A percentile compares a stretch with the other conserved stretches of the same genome.
Conservation (phyloP, 2,888 invertebrate species). For the Tenthredo notha region DNA sequence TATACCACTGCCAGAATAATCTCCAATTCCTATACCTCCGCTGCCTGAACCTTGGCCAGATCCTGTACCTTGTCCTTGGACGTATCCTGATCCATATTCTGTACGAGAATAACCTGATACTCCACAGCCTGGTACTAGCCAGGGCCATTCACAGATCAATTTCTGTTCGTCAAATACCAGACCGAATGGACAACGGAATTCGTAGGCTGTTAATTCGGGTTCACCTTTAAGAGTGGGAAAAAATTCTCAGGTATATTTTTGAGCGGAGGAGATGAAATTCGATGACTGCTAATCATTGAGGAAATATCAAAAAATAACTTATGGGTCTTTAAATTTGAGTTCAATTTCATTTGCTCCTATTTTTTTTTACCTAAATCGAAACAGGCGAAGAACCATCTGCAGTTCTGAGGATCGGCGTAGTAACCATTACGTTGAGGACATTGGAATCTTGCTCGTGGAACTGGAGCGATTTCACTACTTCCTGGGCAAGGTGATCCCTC, state of each 20-base stretch:
- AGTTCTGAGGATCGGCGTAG: slow-evolving; percentile 90
- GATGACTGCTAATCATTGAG: not conserved
- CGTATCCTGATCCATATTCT: slow-evolving; percentile 80
- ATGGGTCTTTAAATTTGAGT: not conserved
- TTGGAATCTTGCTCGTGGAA: slow-evolving; percentile 84
- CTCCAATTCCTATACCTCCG: not conserved
- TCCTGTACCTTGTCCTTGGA: slow-evolving; percentile 78
- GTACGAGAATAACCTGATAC: slow-evolving; percentile 77
- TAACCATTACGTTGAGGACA: slow-evolving; percentile 87
- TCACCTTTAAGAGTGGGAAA: slow-evolving; percentile 67
- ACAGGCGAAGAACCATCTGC: slow-evolving; percentile 92
- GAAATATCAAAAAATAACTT: not conserved
- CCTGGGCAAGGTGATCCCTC: slow-evolving; percentile 88
- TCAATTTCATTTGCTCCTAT: too few species aligned
- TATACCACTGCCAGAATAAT: not conserved
- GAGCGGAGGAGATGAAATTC: not conserved
- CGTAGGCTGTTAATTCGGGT: slow-evolving; percentile 83
- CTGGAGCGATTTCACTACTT: slow-evolving; percentile 89
- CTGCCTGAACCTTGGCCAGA: slow-evolving; percentile 67
- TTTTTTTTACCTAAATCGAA: slow-evolving; percentile 82
- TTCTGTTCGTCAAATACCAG: slow-evolving; percentile 87
- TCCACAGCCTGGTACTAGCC: slow-evolving; percentile 85
- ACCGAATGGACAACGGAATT: slow-evolving; percentile 90
- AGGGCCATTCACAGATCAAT: slow-evolving; percentile 89
- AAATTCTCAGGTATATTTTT: not conserved